Conservation (phyloP, 2,797 vertebrate genomes). For the Sardinella longiceps region DNA sequence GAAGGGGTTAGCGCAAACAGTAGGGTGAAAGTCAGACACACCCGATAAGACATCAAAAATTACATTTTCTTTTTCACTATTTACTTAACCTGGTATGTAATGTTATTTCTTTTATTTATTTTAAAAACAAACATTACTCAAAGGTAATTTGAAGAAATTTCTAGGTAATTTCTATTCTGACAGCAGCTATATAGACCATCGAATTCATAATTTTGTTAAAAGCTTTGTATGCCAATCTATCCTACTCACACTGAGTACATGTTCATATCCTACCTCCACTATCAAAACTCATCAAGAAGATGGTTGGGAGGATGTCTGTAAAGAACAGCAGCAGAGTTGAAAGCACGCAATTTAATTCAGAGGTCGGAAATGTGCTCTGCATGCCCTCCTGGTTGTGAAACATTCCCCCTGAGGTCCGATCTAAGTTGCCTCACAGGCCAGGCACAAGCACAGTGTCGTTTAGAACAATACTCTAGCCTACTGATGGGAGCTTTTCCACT, state of each 20-base stretch:
- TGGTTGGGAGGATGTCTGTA: not conserved
- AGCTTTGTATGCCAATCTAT: too few species aligned
- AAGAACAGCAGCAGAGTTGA: not conserved
- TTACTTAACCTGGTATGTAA: not conserved
- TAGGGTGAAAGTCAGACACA: too few species aligned
- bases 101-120: too few species aligned
- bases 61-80: not conserved
- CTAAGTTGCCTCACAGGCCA: not conserved
- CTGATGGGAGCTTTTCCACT: not conserved
- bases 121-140: too few species aligned
- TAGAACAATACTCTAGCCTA: not conserved
- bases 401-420: not conserved
- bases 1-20: too few species aligned
- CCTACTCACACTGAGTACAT: too few species aligned
- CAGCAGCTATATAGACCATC: too few species aligned
- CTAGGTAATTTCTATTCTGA: too few species aligned
- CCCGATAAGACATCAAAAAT: not conserved
- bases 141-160: too few species aligned
- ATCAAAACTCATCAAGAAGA: not conserved
- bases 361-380: not conserved
- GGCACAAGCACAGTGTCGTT: not conserved
- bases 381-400: not conserved
- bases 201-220: too few species aligned
- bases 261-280: too few species aligned
- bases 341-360: not conserved